Percentiles rank a stretch among this genome's conserved stretches.
These are phyloP conservation scores for Anhinga rufa DNA, from an alignment of 2,113 vertebrate genomes.

Conservation along the genomic window DNA sequence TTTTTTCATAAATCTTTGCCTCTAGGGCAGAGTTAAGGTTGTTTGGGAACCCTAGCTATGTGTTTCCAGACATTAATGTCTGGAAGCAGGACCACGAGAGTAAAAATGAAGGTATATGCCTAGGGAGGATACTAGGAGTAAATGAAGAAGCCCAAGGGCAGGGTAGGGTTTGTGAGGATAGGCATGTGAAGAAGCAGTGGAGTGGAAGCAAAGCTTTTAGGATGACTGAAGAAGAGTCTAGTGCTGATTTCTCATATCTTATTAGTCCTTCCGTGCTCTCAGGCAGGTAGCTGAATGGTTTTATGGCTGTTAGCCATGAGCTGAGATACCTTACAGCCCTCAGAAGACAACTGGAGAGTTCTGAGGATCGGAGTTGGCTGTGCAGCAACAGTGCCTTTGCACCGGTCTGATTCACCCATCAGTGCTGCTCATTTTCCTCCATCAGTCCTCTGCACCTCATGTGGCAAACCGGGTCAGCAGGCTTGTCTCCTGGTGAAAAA, in stretches of 20 bases:
- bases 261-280: background rate
- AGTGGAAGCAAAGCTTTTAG: background rate
- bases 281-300: background rate
- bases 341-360: background rate
- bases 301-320: background rate
- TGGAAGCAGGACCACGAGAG: conserved; percentile 37
- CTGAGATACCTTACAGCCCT: background rate
- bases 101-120: conserved; percentile 16
- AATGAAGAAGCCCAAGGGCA: conserved; percentile 33
- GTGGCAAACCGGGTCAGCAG: background rate
- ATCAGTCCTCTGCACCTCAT: background rate
- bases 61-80: conserved; percentile 61
- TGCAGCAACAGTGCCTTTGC: background rate
- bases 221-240: background rate
- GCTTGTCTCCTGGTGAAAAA: background rate
- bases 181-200: background rate
- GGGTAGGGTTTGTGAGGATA: conserved; percentile 24
- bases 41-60: conserved; percentile 40
- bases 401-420: background rate
- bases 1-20: conserved; percentile 56
- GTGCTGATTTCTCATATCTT: background rate
- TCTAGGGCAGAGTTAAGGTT: conserved; percentile 45
- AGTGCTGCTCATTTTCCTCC: background rate
- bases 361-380: background rate
- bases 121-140: conserved; percentile 3